Evolutionary conservation across 2,888 invertebrate genomes (phyloP).

Genomic region (Diplolepis rosae): DNA sequence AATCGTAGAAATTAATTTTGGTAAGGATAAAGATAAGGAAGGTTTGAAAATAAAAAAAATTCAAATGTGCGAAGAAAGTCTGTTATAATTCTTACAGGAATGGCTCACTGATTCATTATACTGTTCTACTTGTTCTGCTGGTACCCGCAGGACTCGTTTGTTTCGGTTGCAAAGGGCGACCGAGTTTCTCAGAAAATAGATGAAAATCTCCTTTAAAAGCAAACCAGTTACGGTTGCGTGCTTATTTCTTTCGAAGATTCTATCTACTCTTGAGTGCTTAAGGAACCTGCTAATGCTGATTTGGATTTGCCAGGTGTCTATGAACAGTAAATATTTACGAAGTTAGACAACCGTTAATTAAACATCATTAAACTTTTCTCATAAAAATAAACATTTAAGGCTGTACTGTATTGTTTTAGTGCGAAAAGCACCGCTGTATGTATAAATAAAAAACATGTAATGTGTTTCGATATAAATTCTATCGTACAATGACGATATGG

Average conservation of each 20-base stretch:
- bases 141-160: conserved; percentile 55
- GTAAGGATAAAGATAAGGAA: too few species aligned
- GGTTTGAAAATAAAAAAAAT: not conserved
- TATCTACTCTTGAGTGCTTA: conserved; percentile 58
- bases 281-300: conserved; percentile 54
- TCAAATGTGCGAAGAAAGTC: conserved; percentile 38
- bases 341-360: not conserved
- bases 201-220: conserved; percentile 68
- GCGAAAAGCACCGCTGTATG: too few species aligned
- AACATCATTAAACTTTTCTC: too few species aligned
- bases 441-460: too few species aligned
- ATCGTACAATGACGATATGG: too few species aligned
- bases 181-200: conserved; percentile 69
- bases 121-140: conserved; percentile 48
- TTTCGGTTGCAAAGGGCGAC: conserved; percentile 52
- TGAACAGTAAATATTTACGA: not conserved
- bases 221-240: conserved; percentile 62
- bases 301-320: not conserved
- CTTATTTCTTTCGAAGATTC: conserved; percentile 55
- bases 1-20: too few species aligned
- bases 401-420: too few species aligned
- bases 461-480: too few species aligned
- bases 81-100: conserved; percentile 47
- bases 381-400: not conserved
- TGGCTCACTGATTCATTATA: conserved; percentile 52